Evolutionary conservation across 2,797 vertebrate genomes (phyloP).

Genomic region (Pangasius larnaudii): DNA sequence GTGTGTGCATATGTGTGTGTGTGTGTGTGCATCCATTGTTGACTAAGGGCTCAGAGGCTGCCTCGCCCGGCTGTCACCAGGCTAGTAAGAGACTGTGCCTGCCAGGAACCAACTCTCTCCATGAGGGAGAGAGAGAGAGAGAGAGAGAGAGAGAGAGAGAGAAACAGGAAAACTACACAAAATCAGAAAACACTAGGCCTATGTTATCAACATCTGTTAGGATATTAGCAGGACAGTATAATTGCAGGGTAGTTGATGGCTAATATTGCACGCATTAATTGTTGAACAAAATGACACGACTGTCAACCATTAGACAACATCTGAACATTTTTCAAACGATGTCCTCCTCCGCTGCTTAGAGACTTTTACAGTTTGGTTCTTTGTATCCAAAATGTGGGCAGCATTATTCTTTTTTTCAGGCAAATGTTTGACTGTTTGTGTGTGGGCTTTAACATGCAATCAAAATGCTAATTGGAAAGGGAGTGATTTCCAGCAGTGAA

Average conservation of each 20-base stretch:
- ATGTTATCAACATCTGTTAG: conserved; percentile 20
- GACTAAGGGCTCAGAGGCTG: conserved; percentile 62
- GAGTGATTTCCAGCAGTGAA: conserved; percentile 60
- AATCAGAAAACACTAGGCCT: conserved; percentile 40
- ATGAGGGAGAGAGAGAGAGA: conserved; percentile 42
- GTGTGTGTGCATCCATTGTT: conserved; percentile 59
- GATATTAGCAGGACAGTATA: conserved; percentile 36
- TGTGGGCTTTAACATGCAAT: conserved; percentile 66
- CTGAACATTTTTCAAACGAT: conserved; percentile 37
- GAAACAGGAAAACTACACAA: conserved; percentile 31
- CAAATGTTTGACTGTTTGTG: conserved; percentile 68
- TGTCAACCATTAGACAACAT: conserved; percentile 47
- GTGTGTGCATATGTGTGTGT: conserved; percentile 46
- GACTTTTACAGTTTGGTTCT: conserved; percentile 37
- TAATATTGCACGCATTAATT: conserved; percentile 25
- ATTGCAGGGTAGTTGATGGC: conserved; percentile 11
- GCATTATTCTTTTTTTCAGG: conserved; percentile 57
- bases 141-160: conserved; percentile 1
- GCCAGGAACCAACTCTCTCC: conserved; percentile 63
- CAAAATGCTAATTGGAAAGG: conserved; percentile 75
- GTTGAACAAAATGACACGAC: conserved; percentile 39
- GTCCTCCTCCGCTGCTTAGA: conserved; percentile 34
- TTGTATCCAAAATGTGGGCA: conserved; percentile 59
- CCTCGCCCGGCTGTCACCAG: conserved; percentile 60
- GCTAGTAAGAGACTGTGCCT: conserved; percentile 63